phyloP scores from a whole-genome alignment of 1,140 invertebrate species.

The Steinernema feltiae region DNA sequence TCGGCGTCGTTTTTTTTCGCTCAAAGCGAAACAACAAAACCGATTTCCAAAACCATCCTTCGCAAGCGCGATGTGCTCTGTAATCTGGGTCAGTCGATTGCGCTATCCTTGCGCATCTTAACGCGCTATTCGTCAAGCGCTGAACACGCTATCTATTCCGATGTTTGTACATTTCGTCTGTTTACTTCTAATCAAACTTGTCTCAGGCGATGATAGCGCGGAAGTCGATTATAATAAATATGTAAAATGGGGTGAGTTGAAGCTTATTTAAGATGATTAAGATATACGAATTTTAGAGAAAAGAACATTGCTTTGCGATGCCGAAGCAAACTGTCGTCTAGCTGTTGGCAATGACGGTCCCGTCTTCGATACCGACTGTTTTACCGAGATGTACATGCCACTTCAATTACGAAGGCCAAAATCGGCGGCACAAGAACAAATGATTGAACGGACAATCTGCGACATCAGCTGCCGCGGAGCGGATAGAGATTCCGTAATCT shows the following conservation, averaged over 20 bases:
- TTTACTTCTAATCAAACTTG: not conserved
- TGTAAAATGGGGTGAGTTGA: not conserved
- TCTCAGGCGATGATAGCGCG: not conserved
- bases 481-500: not conserved
- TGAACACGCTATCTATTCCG: too few relatives aligned
- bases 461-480: not conserved
- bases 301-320: not conserved
- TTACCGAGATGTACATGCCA: not conserved
- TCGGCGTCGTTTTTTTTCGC: too few relatives aligned
- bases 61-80: not conserved
- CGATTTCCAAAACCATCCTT: not conserved
- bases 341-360: not conserved
- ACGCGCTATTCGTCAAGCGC: too few relatives aligned
- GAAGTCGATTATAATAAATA: slow-evolving; percentile 9
- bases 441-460: not conserved
- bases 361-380: not conserved
- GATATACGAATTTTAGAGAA: not conserved
- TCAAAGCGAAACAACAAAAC: not conserved
- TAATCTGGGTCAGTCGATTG: not conserved
- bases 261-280: not conserved
- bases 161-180: not conserved
- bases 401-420: not conserved
- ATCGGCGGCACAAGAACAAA: not conserved
- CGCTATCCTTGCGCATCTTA: too few relatives aligned
- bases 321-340: not conserved